Conservation (phyloP, 2,797 vertebrate genomes). For the Lophius americanus region DNA sequence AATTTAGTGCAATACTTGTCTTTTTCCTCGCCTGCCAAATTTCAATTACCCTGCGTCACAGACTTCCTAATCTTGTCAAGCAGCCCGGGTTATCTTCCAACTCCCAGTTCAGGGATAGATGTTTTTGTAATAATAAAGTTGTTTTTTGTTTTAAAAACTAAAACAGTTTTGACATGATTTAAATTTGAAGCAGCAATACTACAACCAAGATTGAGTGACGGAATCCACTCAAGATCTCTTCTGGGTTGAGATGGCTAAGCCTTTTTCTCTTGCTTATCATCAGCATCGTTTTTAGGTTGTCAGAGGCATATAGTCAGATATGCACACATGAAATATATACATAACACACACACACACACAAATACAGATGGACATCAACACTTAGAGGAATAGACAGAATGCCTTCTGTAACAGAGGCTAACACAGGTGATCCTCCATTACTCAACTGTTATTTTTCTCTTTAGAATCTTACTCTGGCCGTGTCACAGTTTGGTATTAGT, state of each 20-base stretch:
- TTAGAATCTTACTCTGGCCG: conserved; percentile 23
- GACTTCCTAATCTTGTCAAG: too few relatives aligned
- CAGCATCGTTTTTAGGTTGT: too few relatives aligned
- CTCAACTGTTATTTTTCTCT: conserved; percentile 31
- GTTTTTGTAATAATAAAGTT: too few relatives aligned
- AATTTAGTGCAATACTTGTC: too few relatives aligned
- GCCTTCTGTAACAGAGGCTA: conserved; percentile 23
- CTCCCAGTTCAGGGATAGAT: too few relatives aligned
- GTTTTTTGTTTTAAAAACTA: too few relatives aligned
- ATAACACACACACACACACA: conserved; percentile 6
- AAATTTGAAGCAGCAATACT: neutral
- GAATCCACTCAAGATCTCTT: conserved; percentile 40
- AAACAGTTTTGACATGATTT: too few relatives aligned
- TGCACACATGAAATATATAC: neutral
- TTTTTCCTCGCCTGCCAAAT: too few relatives aligned
- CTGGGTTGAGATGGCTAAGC: neutral
- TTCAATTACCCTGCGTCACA: too few relatives aligned
- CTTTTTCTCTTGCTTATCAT: conserved; percentile 41
- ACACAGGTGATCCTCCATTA: conserved; percentile 29
- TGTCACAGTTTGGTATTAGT: conserved; percentile 35
- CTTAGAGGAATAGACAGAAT: neutral
- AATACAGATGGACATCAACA: neutral
- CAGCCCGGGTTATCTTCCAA: too few relatives aligned
- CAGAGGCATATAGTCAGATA: conserved; percentile 9
- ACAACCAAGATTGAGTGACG: conserved; percentile 47